Evolutionary conservation across 2,113 vertebrate genomes (phyloP).

Genomic region (Tachysurus fulvidraco): DNA sequence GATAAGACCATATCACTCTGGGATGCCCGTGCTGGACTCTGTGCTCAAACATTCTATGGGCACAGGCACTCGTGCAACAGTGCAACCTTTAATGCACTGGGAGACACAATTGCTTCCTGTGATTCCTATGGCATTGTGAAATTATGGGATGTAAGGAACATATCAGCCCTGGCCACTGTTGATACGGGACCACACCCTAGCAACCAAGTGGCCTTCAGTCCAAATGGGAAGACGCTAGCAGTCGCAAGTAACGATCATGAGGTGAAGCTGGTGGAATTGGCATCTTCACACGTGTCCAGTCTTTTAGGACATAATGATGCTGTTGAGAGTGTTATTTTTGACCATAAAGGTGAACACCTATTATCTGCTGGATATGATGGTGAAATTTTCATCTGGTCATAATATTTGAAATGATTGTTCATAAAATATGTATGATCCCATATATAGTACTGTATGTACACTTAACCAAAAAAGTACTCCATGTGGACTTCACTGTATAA

Average conservation of each 20-base stretch:
- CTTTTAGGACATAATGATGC: slow-evolving; percentile 64
- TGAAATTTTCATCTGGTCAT: slow-evolving; percentile 66
- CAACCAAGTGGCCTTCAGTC: slow-evolving; percentile 79
- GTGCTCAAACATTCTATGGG: slow-evolving; percentile 74
- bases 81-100: slow-evolving; percentile 68
- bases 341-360: slow-evolving; percentile 58
- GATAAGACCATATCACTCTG: slow-evolving; percentile 67
- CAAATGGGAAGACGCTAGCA: slow-evolving; percentile 73
- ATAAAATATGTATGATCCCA: background rate
- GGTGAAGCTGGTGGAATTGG: slow-evolving; percentile 72
- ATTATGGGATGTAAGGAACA: slow-evolving; percentile 80
- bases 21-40: slow-evolving; percentile 66
- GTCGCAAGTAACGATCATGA: slow-evolving; percentile 73
- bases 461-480: background rate
- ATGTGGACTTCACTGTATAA: background rate
- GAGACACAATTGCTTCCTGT: slow-evolving; percentile 78
- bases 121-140: slow-evolving; percentile 73
- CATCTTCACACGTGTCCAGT: slow-evolving; percentile 65
- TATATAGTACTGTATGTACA: background rate
- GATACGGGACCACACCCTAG: slow-evolving; percentile 73
- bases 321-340: slow-evolving; percentile 66
- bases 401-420: background rate
- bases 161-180: slow-evolving; percentile 59
- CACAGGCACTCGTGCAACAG: slow-evolving; percentile 80
- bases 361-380: slow-evolving; percentile 69